phyloP scores from a whole-genome alignment of 1,140 invertebrate species.

The Catajapyx aquilonaris region DNA sequence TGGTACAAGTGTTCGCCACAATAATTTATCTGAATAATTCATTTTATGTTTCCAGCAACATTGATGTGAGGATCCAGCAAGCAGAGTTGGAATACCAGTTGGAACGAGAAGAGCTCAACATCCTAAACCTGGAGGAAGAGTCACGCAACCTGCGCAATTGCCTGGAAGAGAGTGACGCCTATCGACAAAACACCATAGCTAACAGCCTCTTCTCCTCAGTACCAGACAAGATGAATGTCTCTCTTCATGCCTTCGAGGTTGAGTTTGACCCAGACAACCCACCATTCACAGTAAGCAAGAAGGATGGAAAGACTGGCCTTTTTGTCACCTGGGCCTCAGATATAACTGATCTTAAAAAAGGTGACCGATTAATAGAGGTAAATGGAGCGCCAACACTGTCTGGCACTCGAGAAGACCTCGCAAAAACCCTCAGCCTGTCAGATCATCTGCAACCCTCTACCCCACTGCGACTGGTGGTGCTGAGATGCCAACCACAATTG shows the following conservation, averaged over 20 bases:
- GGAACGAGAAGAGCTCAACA: slow-evolving; percentile 64
- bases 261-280: slow-evolving; percentile 39
- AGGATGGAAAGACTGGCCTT: slow-evolving; percentile 33
- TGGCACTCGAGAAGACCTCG: neutral
- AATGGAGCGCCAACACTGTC: neutral
- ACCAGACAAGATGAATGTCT: slow-evolving; percentile 19
- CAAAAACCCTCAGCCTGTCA: neutral
- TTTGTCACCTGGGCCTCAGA: slow-evolving; percentile 55
- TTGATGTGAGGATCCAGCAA: slow-evolving; percentile 70
- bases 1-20: too few species aligned
- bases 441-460: neutral
- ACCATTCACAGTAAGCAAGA: slow-evolving; percentile 33
- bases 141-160: slow-evolving; percentile 51
- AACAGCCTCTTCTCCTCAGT: slow-evolving; percentile 6
- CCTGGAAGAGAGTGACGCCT: slow-evolving; percentile 33
- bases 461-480: neutral
- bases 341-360: slow-evolving; percentile 43
- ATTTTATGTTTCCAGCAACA: slow-evolving; percentile 53
- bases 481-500: neutral
- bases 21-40: too few species aligned
- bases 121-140: slow-evolving; percentile 62
- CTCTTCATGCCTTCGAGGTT: slow-evolving; percentile 39
- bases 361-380: slow-evolving; percentile 35
- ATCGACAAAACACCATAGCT: neutral
- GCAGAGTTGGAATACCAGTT: slow-evolving; percentile 73